Conservation (phyloP, 2,113 vertebrate species). For the Peucedramus taeniatus region DNA sequence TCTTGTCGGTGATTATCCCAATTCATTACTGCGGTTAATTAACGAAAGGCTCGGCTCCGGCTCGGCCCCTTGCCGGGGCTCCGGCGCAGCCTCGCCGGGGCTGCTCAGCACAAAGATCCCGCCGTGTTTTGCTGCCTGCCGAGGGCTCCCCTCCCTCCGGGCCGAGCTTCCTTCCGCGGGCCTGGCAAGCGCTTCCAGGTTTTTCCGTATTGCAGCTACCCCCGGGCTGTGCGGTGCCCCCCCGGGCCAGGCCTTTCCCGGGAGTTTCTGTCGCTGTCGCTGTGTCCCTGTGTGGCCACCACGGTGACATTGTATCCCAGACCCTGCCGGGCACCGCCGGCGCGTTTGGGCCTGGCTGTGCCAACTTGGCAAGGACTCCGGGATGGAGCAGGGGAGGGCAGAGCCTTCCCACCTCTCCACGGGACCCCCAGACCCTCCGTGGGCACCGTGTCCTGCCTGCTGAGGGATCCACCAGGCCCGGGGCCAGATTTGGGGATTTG, state of each 20-base stretch:
- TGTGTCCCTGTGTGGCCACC: neutral
- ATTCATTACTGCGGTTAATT: neutral
- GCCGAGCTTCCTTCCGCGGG: neutral
- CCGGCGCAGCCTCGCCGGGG: neutral
- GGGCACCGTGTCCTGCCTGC: neutral
- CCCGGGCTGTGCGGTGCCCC: neutral
- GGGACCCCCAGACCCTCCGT: neutral
- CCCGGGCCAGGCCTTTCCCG: neutral
- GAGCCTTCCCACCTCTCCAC: neutral
- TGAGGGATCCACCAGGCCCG: neutral
- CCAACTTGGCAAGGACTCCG: neutral
- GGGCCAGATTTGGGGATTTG: neutral
- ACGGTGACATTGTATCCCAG: neutral
- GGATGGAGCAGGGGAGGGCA: neutral
- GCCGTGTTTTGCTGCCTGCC: neutral
- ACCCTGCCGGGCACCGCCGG: neutral
- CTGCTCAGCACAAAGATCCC: neutral
- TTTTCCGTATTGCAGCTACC: neutral
- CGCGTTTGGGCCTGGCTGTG: neutral
- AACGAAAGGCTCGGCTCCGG: neutral
- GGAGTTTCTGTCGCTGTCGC: constrained; percentile 9
- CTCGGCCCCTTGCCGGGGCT: neutral
- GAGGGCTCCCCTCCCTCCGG: neutral
- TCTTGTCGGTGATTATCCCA: neutral
- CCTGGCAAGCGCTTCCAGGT: neutral